Evolutionary conservation across 2,888 invertebrate species (phyloP).

Genomic region (Epistrophe grossulariae): DNA sequence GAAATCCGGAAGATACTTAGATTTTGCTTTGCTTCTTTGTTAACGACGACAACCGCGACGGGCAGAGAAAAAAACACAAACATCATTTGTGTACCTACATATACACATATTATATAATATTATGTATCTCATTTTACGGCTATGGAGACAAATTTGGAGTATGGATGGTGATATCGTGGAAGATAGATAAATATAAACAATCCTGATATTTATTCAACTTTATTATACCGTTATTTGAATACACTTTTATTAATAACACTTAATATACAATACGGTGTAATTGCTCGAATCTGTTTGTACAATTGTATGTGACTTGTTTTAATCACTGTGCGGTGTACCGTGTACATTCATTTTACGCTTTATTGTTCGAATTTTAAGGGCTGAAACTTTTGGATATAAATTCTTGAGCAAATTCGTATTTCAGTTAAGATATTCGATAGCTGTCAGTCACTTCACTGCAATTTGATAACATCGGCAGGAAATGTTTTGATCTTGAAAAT

Average conservation of each 20-base stretch:
- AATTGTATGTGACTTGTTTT: constrained; percentile 28
- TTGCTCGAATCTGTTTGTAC: constrained; percentile 38
- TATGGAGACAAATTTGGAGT: not conserved
- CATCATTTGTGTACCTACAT: not conserved
- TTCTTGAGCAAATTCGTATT: constrained; percentile 12
- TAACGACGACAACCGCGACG: not conserved
- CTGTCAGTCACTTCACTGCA: constrained; percentile 2
- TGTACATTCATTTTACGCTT: constrained; percentile 18
- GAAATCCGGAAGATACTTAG: not conserved
- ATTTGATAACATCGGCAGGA: not conserved
- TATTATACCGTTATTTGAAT: constrained; percentile 42
- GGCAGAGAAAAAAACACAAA: not conserved
- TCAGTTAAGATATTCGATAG: constrained; percentile 40
- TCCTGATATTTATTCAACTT: constrained; percentile 33
- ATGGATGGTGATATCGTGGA: not conserved
- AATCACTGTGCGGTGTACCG: constrained; percentile 33
- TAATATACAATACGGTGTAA: constrained; percentile 42
- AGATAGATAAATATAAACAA: constrained; percentile 45
- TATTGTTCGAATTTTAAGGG: constrained; percentile 18
- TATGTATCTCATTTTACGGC: not conserved
- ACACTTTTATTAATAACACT: constrained; percentile 45
- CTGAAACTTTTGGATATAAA: constrained; percentile 45
- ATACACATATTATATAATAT: too few species aligned
- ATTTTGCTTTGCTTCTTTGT: not conserved
- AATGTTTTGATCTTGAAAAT: constrained; percentile 27